Evolutionary conservation across 23 tunicate genomes (phyloP).

Genomic region (Aplidium turbinatum): DNA sequence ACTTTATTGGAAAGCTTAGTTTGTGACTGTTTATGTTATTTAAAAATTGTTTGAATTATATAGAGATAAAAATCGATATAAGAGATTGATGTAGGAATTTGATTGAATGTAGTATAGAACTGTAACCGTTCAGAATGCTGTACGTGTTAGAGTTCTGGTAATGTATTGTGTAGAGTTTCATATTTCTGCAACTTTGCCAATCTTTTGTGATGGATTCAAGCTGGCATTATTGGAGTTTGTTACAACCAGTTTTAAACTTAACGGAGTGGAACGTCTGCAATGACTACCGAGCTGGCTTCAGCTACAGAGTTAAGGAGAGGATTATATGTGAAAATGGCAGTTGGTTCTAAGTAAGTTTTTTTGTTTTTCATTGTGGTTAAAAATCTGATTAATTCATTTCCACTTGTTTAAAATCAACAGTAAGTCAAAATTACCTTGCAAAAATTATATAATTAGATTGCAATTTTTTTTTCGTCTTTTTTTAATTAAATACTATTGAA

Average conservation of each 20-base stretch:
- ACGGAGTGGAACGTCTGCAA: conserved; percentile 39
- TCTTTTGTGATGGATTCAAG: conserved; percentile 55
- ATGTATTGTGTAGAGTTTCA: too few relatives aligned
- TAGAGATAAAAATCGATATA: too few relatives aligned
- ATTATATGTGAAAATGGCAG: conserved; percentile 60
- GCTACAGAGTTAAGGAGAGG: conserved; percentile 22
- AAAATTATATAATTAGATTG: not conserved
- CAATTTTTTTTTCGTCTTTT: not conserved
- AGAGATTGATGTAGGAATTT: too few relatives aligned
- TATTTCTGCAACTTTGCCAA: too few relatives aligned
- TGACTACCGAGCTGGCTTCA: conserved; percentile 47
- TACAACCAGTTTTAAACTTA: conserved; percentile 15
- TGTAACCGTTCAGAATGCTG: too few relatives aligned
- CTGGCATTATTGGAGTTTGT: conserved; percentile 35
- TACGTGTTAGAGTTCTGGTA: too few relatives aligned
- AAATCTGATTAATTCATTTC: not conserved
- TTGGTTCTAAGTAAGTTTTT: conserved; percentile 57
- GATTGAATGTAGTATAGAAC: too few relatives aligned
- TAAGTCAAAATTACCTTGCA: not conserved
- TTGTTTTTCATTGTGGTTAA: not conserved
- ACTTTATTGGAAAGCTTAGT: too few relatives aligned
- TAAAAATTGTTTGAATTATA: too few relatives aligned
- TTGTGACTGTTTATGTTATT: too few relatives aligned
- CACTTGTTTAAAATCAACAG: not conserved
- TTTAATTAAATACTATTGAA: too few relatives aligned